Percentiles rank a stretch among this genome's conserved stretches.
These are phyloP conservation scores for Venustoraphidia nigricollis DNA, from an alignment of 2,888 invertebrate species.

Conservation along the genomic window DNA sequence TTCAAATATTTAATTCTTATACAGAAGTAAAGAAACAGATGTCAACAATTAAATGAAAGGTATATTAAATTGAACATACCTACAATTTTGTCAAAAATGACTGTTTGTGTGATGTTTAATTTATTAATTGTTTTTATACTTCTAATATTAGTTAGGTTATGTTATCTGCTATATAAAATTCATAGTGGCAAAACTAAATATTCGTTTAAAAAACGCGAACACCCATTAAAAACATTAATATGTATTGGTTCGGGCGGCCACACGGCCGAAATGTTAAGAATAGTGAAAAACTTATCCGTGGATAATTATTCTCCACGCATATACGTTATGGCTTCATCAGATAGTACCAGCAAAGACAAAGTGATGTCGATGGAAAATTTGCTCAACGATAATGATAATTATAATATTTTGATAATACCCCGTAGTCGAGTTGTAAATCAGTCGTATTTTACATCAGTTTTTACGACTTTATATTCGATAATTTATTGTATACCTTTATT, in stretches of 20 bases:
- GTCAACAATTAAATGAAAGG: neutral
- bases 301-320: conserved; percentile 53
- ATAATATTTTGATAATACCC: conserved; percentile 46
- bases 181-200: conserved; percentile 17
- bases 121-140: neutral
- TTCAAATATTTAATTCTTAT: too few species aligned
- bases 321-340: conserved; percentile 66
- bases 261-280: conserved; percentile 81
- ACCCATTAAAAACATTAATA: conserved; percentile 34
- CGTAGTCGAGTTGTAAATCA: conserved; percentile 81
- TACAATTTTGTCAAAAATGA: neutral
- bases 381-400: conserved; percentile 21
- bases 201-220: conserved; percentile 15
- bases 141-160: too few species aligned
- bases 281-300: conserved; percentile 47
- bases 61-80: neutral
- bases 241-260: conserved; percentile 80
- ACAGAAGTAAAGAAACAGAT: too few species aligned
- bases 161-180: neutral
- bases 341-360: conserved; percentile 57
- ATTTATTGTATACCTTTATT: conserved; percentile 52
- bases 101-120: neutral
- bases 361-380: conserved; percentile 35
- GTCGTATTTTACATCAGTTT: conserved; percentile 61
- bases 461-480: conserved; percentile 62